phyloP scores from a whole-genome alignment of 1,140 invertebrate genomes.

The Drosophila suzukii region DNA sequence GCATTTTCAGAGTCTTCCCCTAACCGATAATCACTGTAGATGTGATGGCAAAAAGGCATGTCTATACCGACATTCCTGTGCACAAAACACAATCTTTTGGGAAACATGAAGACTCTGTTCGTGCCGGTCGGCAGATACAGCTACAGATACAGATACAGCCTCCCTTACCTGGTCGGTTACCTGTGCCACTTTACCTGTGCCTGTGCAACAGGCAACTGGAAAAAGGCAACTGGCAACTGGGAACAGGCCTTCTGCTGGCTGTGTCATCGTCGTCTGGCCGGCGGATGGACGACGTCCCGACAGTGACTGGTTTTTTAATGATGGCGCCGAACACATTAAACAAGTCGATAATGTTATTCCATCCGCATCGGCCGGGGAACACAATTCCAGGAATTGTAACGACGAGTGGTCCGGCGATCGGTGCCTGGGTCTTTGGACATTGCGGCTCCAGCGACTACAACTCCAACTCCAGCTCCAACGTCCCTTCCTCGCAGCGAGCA shows the following conservation, averaged over 20 bases:
- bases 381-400: constrained; percentile 76
- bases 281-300: constrained; percentile 64
- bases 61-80: constrained; percentile 52
- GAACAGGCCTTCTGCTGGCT: constrained; percentile 26
- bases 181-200: constrained; percentile 41
- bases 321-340: constrained; percentile 79
- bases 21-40: constrained; percentile 59
- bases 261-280: constrained; percentile 62
- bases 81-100: constrained; percentile 61
- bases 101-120: constrained; percentile 61
- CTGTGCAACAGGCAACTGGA: constrained; percentile 22
- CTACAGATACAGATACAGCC: constrained; percentile 33
- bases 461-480: neutral
- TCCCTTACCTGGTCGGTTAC: constrained; percentile 40
- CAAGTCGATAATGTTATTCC: constrained; percentile 79
- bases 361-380: constrained; percentile 66
- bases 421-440: constrained; percentile 35
- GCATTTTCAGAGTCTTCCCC: constrained; percentile 29
- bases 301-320: constrained; percentile 76
- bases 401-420: constrained; percentile 41
- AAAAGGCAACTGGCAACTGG: neutral
- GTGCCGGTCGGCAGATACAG: constrained; percentile 49
- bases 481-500: constrained; percentile 23
- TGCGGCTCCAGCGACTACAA: neutral
- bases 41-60: constrained; percentile 52